Evolutionary conservation across 2,113 vertebrate genomes (phyloP).

Genomic region (Andinoacara biseriatus): DNA sequence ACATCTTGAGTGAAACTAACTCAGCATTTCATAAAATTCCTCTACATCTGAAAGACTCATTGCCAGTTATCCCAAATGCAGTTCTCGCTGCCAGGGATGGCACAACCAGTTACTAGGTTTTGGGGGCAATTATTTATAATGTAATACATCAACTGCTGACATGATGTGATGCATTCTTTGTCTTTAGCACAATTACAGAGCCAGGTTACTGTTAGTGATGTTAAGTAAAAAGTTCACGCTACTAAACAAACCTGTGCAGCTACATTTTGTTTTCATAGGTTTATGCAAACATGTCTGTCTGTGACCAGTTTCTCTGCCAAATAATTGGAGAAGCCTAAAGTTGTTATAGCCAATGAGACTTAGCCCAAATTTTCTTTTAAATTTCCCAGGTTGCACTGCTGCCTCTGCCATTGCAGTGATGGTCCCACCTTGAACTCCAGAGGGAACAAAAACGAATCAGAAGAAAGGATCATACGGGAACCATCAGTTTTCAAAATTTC

Average conservation of each 20-base stretch:
- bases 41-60: too few species aligned
- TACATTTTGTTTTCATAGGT: slow-evolving; percentile 42
- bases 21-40: neutral
- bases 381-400: slow-evolving; percentile 42
- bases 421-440: slow-evolving; percentile 43
- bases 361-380: slow-evolving; percentile 33
- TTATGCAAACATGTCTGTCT: slow-evolving; percentile 42
- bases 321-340: slow-evolving; percentile 17
- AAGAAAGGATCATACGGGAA: slow-evolving; percentile 15
- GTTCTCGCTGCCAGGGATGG: too few species aligned
- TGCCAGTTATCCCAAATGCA: too few species aligned
- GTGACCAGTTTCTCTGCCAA: slow-evolving; percentile 39
- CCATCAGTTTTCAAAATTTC: slow-evolving; percentile 12
- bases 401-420: slow-evolving; percentile 49
- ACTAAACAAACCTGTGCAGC: too few species aligned
- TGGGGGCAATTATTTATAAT: neutral
- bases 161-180: neutral
- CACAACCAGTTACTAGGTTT: neutral
- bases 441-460: neutral
- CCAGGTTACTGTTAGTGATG: neutral
- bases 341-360: slow-evolving; percentile 39
- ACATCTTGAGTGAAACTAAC: neutral
- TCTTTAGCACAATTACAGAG: neutral
- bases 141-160: too few species aligned
- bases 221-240: neutral